These are phyloP conservation scores for Episyrphus balteatus DNA, from an alignment of 1,140 invertebrate genomes.

Conservation along the genomic window DNA sequence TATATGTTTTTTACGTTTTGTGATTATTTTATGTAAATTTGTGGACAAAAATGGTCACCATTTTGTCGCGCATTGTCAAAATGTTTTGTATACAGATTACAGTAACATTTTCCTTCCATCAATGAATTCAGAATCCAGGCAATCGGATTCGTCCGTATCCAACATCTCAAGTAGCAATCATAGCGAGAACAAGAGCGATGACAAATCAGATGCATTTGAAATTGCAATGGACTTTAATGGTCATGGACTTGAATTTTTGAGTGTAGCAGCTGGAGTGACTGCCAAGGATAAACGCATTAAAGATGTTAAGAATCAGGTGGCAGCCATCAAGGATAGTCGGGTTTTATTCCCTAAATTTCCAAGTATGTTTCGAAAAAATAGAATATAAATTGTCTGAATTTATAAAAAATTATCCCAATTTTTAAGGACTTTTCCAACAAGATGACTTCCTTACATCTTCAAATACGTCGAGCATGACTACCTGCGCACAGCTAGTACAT, in stretches of 20 bases:
- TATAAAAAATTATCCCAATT: neutral
- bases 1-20: neutral
- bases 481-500: constrained; percentile 27
- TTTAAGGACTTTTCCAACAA: constrained; percentile 22
- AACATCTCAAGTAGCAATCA: constrained; percentile 2
- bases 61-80: neutral
- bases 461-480: constrained; percentile 8
- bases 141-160: constrained; percentile 8
- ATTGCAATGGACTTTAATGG: constrained; percentile 9
- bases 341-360: constrained; percentile 18
- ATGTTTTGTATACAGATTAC: constrained; percentile 17
- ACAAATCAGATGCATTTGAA: constrained; percentile 1
- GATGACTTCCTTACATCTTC: constrained; percentile 26
- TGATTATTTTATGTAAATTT: no score
- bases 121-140: constrained; percentile 26
- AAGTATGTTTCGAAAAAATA: constrained; percentile 18
- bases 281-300: constrained; percentile 74
- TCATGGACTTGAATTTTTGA: constrained; percentile 40
- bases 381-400: no score
- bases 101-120: constrained; percentile 28
- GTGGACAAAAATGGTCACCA: neutral
- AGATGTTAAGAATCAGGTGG: constrained; percentile 52
- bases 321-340: constrained; percentile 25
- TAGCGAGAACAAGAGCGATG: constrained; percentile 16
- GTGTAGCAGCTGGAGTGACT: constrained; percentile 66